Evolutionary conservation across 1,140 invertebrate species (phyloP).

Genomic region (Cydia fagiglandana): DNA sequence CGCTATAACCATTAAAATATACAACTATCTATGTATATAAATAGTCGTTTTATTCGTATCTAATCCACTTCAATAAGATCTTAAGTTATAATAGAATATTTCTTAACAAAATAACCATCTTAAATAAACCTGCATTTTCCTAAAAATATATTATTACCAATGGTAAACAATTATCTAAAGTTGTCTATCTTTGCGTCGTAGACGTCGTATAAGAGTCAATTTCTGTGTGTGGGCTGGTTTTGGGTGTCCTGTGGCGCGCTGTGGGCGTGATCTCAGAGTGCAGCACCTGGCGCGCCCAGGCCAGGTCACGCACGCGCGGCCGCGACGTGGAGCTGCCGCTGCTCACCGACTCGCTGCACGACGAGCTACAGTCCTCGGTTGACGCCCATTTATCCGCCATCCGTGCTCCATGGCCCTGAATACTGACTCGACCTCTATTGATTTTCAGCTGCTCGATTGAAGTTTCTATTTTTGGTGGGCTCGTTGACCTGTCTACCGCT

Average conservation of each 20-base stretch:
- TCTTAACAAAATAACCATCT: constrained; percentile 28
- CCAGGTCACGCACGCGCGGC: constrained; percentile 45
- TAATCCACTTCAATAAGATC: constrained; percentile 34
- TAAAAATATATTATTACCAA: constrained; percentile 40
- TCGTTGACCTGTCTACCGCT: constrained; percentile 41
- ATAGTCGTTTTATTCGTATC: not conserved
- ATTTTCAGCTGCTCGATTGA: constrained; percentile 59
- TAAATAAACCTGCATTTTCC: constrained; percentile 38
- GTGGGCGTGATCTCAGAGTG: constrained; percentile 49
- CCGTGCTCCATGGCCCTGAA: not conserved
- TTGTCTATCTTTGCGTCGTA: constrained; percentile 40
- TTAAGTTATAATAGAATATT: constrained; percentile 36
- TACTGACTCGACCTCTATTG: constrained; percentile 34
- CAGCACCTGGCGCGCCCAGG: constrained; percentile 57
- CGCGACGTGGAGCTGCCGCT: constrained; percentile 6
- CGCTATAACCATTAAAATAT: too few relatives aligned
- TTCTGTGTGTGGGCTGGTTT: constrained; percentile 36
- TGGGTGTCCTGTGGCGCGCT: not conserved
- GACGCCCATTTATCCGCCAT: not conserved
- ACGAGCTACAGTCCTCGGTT: not conserved
- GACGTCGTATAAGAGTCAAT: constrained; percentile 56
- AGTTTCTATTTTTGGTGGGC: constrained; percentile 66
- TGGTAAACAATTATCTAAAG: constrained; percentile 33
- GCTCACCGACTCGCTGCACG: constrained; percentile 13
- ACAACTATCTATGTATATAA: too few relatives aligned